Evolutionary conservation across 2,113 vertebrate genomes (phyloP), one percentile per base, ranked within the genome.

Genomic region (Paracanthobrama guichenoti): DNA sequence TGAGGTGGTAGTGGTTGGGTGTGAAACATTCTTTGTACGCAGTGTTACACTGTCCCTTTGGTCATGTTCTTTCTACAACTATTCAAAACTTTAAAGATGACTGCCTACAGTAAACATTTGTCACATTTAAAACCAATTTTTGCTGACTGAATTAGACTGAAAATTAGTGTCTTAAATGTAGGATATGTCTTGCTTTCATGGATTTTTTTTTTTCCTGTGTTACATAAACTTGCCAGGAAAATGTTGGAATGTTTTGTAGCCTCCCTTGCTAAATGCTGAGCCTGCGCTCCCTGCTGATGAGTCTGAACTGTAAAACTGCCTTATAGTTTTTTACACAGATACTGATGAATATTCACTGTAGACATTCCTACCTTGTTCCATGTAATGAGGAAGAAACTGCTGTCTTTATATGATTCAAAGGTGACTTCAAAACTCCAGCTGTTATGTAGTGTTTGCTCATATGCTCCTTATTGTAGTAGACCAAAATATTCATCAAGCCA

Each of bases 251-350:
- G 79, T 87, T 84, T 77, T 84, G 84, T 81, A 84, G 78, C 60
- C 80, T 84, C 81, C 75, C 64, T 84, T 53, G 57, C 46, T 72
- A 84, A 84, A 60, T 59, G 85, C 79, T 84, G 78, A 88, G 79
- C 55, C 28, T 82, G 79, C 73, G 64, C 82, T 78, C 77, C 78
- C 60, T 81, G 82, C 87, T 73, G 72, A 85, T 57, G 80, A 64
- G 72, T 82, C 72, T 35, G 24, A 82, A 72, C 79, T 81, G 79
- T 82, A 85, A 84, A 85, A 88, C 82, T 87, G 88, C 89, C 89
- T 90, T 90, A 89, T 88, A 46, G 46, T 39, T 10, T 18, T 77
- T 66, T 4, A 28, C 55, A 59, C 50, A 11, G 24, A 80, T 67
- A 59, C 39, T 75, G 66, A 20, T 73, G 5, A 67, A n/a, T 44